phyloP scores from a whole-genome alignment of 2,113 vertebrate species.

The Colius striatus region DNA sequence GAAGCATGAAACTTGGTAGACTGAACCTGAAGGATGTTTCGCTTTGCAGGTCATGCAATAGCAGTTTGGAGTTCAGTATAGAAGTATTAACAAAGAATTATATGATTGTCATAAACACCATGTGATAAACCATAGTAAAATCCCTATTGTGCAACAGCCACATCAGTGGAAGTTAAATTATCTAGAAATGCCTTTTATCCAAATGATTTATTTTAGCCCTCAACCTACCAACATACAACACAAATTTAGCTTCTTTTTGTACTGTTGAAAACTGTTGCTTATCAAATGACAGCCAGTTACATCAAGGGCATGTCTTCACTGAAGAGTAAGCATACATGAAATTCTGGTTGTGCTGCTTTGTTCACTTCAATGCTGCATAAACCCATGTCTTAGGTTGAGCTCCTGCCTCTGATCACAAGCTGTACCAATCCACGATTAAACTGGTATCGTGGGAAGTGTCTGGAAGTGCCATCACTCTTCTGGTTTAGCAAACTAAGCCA shows the following conservation, averaged over 20 bases:
- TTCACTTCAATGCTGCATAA: neutral
- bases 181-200: neutral
- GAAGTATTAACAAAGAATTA: neutral
- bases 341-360: neutral
- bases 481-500: neutral
- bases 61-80: neutral
- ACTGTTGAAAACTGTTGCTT: neutral
- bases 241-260: neutral
- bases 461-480: neutral
- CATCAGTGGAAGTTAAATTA: neutral
- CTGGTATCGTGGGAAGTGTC: neutral
- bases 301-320: neutral
- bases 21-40: neutral
- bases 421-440: neutral
- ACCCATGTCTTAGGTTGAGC: neutral
- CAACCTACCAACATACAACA: neutral
- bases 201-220: neutral
- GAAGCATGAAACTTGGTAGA: neutral
- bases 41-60: neutral
- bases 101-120: neutral
- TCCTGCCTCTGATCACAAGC: neutral
- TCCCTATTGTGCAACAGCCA: neutral
- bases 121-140: neutral
- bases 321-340: accelerated
- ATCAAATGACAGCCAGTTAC: neutral